Percentiles rank a stretch among this genome's conserved stretches.
phyloP scores from a whole-genome alignment of 1,140 invertebrate species.

The Drosophila pallidifrons region DNA sequence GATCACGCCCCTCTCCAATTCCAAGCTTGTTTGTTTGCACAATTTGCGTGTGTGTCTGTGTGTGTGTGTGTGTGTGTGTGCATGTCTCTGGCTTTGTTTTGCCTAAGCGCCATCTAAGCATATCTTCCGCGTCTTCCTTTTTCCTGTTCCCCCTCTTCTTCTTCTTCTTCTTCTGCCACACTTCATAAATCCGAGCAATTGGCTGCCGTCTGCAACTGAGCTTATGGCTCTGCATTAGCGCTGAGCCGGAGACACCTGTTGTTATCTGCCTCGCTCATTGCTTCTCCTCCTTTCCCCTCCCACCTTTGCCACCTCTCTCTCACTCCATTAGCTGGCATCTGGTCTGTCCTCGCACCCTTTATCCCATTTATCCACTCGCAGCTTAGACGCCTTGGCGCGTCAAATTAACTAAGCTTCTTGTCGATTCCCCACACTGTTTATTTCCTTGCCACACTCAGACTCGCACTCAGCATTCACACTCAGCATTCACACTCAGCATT shows the following conservation, averaged over 20 bases:
- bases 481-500: no score
- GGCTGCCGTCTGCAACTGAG: constrained; percentile 47
- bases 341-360: constrained; percentile 1
- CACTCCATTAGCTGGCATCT: no score
- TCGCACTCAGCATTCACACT: no score
- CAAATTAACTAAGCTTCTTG: constrained; percentile 42
- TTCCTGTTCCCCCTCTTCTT: not conserved
- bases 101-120: constrained; percentile 39
- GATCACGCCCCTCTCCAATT: not conserved
- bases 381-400: constrained; percentile 26
- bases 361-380: not conserved
- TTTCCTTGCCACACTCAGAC: not conserved
- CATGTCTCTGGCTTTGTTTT: constrained; percentile 36
- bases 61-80: constrained; percentile 8
- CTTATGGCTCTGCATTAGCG: constrained; percentile 41
- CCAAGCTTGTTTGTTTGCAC: constrained; percentile 41
- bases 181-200: constrained; percentile 44
- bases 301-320: not conserved
- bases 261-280: constrained; percentile 11
- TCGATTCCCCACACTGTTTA: constrained; percentile 15
- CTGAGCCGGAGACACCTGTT: constrained; percentile 53
- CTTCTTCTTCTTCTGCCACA: not conserved
- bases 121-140: not conserved
- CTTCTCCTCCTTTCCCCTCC: not conserved
- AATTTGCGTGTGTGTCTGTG: constrained; percentile 12